Base-by-base conservation (phyloP, 2,113 vertebrate genomes). In the Epinephelus cyanopodus region DNA sequence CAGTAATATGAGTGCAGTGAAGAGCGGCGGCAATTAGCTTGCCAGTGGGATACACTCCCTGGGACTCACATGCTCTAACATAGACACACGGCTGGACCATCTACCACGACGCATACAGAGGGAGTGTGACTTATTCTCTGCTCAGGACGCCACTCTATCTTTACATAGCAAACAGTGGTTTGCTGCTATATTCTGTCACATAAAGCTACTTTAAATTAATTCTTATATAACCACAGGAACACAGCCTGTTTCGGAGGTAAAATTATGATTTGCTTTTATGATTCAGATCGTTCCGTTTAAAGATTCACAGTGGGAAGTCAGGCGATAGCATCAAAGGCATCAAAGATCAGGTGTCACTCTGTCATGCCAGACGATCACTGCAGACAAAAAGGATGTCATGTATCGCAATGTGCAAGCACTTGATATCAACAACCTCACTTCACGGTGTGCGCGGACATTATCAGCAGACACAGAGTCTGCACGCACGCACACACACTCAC, bases 401-500 rank as follows among this genome's bases (percentile, higher is more conserved):
- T 89, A 58, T 12, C 70, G 80, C 86, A 85, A 57, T 60, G 76
- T 48, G 77, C 18, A 14, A 73, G 84, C 87, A 80, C 87, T 91
- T 60, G n/a, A 87, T 83, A 84, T 88, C 89, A 87, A 87, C 87
- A 74, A 21, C 54, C 68, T 77, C 82, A 73, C 83, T 84, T 82
- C 73, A 80, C 77, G 78, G 60, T 64, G 65, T 37, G 54, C 29
- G 71, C 1, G 47, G 79, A 83, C 84, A 73, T 82, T 90, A 90
- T 90, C 91, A 91, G 84, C 69, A 80, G 73, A 76, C 79, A 54
- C 37, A 29, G 78, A 67, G 65, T 83, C 68, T 37, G 25, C 82
- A 85, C 50, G 6, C 1, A 80, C 67, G 63, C 82, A 76, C 65
- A 76, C 65, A 72, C 57, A 68, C 60, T 66, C 65, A 60, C 53